These are phyloP conservation scores for Heliconius charithonia DNA, from an alignment of 2,888 invertebrate genomes.

Conservation along the genomic window DNA sequence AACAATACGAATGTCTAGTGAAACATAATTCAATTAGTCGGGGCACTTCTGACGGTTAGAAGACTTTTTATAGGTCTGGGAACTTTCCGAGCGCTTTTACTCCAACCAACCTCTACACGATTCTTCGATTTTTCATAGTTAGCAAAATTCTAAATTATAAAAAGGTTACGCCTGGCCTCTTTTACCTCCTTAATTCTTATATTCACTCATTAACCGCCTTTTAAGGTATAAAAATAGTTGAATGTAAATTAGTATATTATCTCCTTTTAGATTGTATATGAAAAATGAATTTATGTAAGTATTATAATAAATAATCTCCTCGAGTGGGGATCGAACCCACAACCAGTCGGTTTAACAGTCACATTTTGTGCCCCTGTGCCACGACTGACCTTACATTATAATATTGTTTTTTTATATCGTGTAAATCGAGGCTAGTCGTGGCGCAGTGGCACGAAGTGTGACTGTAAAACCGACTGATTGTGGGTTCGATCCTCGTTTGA, in stretches of 20 bases:
- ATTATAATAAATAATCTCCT: no score
- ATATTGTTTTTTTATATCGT: no score
- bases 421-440: no score
- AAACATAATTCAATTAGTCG: slow-evolving; percentile 7
- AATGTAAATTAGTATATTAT: neutral
- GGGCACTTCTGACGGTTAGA: neutral
- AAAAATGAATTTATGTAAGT: no score
- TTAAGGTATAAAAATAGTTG: neutral
- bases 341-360: no score
- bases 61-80: slow-evolving; percentile 19
- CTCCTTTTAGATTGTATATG: neutral
- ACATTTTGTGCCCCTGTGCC: no score
- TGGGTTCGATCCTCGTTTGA: no score
- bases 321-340: no score
- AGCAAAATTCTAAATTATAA: slow-evolving; percentile 20
- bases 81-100: slow-evolving; percentile 12
- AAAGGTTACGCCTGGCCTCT: neutral
- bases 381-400: no score
- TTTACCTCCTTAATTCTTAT: neutral
- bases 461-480: no score
- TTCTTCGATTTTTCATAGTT: slow-evolving; percentile 14
- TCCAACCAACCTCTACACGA: slow-evolving; percentile 9
- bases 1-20: neutral
- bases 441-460: no score
- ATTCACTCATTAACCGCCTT: neutral